Percentiles rank a stretch among this genome's conserved stretches.
Evolutionary conservation across 64 coral and sea anemone species (phyloP).

Genomic region (Acropora tenuis): DNA sequence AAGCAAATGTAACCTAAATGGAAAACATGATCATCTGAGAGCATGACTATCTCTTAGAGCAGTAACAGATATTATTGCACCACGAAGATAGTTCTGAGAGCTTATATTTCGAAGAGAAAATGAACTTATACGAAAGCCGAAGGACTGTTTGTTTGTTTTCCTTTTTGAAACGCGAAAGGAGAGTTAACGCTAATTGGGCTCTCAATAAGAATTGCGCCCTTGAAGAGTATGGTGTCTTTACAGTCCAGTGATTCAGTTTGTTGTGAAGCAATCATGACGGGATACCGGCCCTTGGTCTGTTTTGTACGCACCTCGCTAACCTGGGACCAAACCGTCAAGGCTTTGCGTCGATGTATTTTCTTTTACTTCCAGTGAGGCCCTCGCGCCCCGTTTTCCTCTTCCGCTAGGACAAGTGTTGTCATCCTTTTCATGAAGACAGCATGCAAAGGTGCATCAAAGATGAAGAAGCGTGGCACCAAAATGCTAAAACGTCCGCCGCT

Average conservation of each 20-base stretch:
- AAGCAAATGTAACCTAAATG: too few species aligned
- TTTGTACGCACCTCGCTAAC: background rate
- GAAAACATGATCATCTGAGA: too few species aligned
- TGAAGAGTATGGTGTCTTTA: background rate
- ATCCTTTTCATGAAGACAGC: slow-evolving; percentile 11
- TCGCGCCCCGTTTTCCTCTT: background rate
- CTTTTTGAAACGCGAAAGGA: background rate
- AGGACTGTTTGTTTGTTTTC: background rate
- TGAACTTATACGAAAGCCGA: background rate
- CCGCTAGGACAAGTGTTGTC: slow-evolving; percentile 1
- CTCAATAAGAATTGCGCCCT: background rate
- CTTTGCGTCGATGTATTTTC: too few species aligned
- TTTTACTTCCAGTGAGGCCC: too few species aligned
- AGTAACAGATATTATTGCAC: too few species aligned
- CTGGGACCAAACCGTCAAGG: too few species aligned
- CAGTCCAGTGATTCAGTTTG: background rate
- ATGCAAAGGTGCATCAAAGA: background rate
- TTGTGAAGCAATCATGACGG: background rate
- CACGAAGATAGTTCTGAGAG: too few species aligned
- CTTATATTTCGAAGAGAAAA: background rate
- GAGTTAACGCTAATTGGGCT: background rate
- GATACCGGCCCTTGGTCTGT: background rate
- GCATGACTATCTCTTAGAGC: too few species aligned
- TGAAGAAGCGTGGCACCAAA: background rate
- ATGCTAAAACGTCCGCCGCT: background rate